phyloP scores from a whole-genome alignment of 2,113 vertebrate genomes.

The Actenoides hombroni region DNA sequence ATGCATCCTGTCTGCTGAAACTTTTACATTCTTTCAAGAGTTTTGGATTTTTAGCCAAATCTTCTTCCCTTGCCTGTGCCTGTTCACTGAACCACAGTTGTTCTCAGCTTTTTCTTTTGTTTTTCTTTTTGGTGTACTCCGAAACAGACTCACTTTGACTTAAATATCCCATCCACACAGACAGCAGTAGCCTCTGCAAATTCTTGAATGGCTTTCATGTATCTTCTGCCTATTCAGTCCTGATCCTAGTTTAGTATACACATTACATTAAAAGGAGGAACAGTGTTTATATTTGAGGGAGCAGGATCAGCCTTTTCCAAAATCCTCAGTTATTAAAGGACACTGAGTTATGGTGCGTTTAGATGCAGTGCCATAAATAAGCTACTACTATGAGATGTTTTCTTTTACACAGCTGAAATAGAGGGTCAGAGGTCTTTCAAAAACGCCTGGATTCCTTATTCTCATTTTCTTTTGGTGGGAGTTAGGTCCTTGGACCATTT shows the following conservation, averaged over 20 bases:
- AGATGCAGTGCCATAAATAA: not conserved
- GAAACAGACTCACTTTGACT: not conserved
- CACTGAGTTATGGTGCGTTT: not conserved
- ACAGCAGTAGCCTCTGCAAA: not conserved
- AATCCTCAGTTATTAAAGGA: not conserved
- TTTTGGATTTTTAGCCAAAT: not conserved
- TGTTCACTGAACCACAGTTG: not conserved
- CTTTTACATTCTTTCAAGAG: not conserved
- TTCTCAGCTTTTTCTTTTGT: not conserved
- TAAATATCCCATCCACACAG: not conserved
- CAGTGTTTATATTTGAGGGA: not conserved
- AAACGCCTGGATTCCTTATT: not conserved
- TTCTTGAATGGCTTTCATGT: not conserved
- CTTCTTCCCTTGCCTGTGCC: not conserved
- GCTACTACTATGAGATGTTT: not conserved
- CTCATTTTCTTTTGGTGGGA: not conserved
- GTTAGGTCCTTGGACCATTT: not conserved
- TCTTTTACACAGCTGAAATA: not conserved
- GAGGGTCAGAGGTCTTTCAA: not conserved
- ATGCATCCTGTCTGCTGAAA: not conserved
- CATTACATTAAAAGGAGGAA: not conserved
- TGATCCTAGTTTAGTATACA: not conserved
- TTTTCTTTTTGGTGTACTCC: not conserved
- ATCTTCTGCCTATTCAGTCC: not conserved
- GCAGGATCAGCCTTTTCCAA: not conserved